Conservation (phyloP, 2,797 vertebrate species). For the Neosilurus hyrtlii region DNA sequence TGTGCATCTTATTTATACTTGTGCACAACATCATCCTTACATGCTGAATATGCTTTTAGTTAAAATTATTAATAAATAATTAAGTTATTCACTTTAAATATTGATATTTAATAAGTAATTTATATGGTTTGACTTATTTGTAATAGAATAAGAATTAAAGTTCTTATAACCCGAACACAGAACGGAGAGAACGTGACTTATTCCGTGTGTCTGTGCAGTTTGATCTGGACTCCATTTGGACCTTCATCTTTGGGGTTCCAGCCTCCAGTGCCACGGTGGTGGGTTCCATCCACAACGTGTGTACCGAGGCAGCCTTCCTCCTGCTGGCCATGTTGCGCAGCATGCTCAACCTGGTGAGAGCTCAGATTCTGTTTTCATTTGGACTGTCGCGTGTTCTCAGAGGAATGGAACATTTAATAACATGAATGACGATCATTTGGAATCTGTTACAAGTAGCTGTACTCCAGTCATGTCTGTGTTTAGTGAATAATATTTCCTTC, state of each 20-base stretch:
- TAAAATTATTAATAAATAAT: neutral
- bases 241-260: constrained; percentile 95
- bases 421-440: neutral
- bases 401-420: neutral
- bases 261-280: constrained; percentile 89
- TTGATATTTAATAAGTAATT: neutral
- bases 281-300: constrained; percentile 88
- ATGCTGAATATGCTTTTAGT: neutral
- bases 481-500: neutral
- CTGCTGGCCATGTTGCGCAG: constrained; percentile 95
- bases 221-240: constrained; percentile 98
- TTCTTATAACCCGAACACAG: neutral
- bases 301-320: constrained; percentile 91
- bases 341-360: constrained; percentile 95
- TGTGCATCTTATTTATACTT: neutral
- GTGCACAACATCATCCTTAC: neutral
- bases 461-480: neutral
- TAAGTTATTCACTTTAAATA: neutral
- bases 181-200: neutral
- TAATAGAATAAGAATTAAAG: neutral
- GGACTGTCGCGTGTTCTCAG: neutral
- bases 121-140: neutral
- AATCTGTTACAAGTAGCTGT: neutral
- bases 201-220: constrained; percentile 75
- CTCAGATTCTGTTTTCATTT: neutral